Base-by-base conservation (phyloP, 2,113 vertebrate species). In the Scomber scombrus region DNA sequence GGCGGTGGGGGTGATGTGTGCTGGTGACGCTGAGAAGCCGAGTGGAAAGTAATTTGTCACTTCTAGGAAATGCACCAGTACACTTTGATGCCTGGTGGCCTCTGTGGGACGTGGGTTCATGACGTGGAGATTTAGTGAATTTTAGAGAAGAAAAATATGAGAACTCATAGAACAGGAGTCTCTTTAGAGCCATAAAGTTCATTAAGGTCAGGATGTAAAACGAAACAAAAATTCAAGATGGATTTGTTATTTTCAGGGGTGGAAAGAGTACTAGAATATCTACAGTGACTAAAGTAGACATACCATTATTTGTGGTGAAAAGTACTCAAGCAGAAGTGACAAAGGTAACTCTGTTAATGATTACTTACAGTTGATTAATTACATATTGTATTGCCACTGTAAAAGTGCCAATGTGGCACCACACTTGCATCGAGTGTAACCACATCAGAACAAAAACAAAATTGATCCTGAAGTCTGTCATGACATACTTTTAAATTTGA, bases 11-110 rank as follows among this genome's bases (percentile, higher is more conserved):
- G 15, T 45, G 67, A 69, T 62, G 56, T 57, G 57, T 75, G 66
- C 63, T 71, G 60, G 78, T 89, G 85, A 78, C 45, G 62, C 74
- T 49, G 82, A 79, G 70, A 78, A 75, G 74, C 60, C 1, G 46
- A 86, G 77, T 60, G 84, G 85, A 93, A 92, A 91, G 74, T 82
- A 55, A 81, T 88, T 84, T 76, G 62, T 81, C 89, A 77, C 62
- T 79, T 79, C 63, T 75, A 16, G 78, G 80, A 90, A 83, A 84
- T 3, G 52, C 64, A 71, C 15, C 58, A 51, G 60, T 45, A 58
- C 66, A 23, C 49, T 84, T 66, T 81, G 55, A 81, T 84, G 84
- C 21, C 55, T 16, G 16, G 18, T 3, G 31, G 31, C 43, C 47
- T 71, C 26, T 0, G 19, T 23, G 23, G 51, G 58, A 65, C 45